Percentiles rank a stretch among this genome's conserved stretches.
Evolutionary conservation across 2,797 vertebrate species (phyloP).

Genomic region (Betta splendens): DNA sequence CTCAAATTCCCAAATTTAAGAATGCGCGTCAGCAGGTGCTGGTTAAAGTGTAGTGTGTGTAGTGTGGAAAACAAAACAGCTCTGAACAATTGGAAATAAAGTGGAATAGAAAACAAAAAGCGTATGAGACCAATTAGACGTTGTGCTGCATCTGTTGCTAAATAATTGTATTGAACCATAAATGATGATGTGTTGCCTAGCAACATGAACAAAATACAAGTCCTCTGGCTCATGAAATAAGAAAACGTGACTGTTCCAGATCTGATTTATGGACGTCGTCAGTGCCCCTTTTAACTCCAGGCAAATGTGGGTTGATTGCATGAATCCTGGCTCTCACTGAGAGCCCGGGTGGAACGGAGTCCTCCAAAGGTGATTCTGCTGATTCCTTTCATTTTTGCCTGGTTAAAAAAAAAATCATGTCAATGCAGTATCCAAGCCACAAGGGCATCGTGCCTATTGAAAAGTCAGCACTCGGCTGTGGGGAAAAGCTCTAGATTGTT

Average conservation of each 20-base stretch:
- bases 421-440: conserved; percentile 44
- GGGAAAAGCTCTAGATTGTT: conserved; percentile 68
- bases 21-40: conserved; percentile 17
- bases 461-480: conserved; percentile 53
- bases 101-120: conserved; percentile 1
- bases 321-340: conserved; percentile 32
- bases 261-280: not conserved
- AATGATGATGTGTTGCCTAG: conserved; percentile 20
- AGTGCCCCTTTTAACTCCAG: conserved; percentile 25
- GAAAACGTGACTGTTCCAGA: not conserved
- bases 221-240: conserved; percentile 3
- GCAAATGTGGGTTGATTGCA: conserved; percentile 31
- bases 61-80: too few relatives aligned
- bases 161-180: conserved; percentile 9
- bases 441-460: conserved; percentile 53
- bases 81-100: not conserved
- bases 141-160: conserved; percentile 1
- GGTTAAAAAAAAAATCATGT: conserved; percentile 34
- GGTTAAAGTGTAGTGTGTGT: conserved; percentile 2
- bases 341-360: conserved; percentile 43
- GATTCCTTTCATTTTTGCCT: conserved; percentile 38
- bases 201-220: conserved; percentile 15
- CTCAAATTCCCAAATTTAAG: conserved; percentile 12
- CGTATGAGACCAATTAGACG: conserved; percentile 2
- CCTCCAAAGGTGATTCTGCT: conserved; percentile 38